Conservation (phyloP, 2,888 invertebrate species). For the Ctena decussata region DNA sequence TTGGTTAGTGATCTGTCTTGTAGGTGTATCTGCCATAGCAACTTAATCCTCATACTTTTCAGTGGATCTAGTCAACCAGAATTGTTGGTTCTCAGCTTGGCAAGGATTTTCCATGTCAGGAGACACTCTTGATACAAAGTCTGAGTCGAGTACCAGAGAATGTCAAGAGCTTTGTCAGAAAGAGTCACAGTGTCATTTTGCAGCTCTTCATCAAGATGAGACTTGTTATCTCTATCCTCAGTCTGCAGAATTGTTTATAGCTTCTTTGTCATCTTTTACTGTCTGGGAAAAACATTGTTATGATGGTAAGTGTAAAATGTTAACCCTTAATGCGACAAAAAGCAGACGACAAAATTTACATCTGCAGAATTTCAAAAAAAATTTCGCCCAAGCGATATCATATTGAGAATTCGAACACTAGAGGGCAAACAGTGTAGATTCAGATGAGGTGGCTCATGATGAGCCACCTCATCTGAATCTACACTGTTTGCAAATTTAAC, state of each 20-base stretch:
- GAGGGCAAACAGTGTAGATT: no score
- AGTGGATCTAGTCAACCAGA: neutral
- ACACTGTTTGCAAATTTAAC: no score
- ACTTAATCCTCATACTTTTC: no score
- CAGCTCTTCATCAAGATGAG: neutral
- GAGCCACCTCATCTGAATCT: no score
- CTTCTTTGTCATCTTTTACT: neutral
- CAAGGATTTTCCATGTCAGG: neutral
- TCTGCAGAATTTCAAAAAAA: no score
- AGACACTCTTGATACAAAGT: neutral
- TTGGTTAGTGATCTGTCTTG: no score
- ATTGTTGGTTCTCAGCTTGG: neutral
- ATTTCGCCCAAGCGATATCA: no score
- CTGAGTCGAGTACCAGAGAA: neutral
- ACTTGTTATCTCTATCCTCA: neutral
- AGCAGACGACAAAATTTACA: no score
- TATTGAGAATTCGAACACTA: no score
- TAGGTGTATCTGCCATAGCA: no score
- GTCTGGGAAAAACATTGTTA: slow-evolving; percentile 15
- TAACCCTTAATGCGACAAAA: neutral
- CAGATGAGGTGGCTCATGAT: no score
- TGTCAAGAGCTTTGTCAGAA: neutral
- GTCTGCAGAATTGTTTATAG: neutral
- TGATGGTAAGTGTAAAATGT: slow-evolving; percentile 25
- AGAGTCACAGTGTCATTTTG: neutral